Base-by-base conservation (phyloP, 2,888 invertebrate genomes). In the Epistrophe eligans region DNA sequence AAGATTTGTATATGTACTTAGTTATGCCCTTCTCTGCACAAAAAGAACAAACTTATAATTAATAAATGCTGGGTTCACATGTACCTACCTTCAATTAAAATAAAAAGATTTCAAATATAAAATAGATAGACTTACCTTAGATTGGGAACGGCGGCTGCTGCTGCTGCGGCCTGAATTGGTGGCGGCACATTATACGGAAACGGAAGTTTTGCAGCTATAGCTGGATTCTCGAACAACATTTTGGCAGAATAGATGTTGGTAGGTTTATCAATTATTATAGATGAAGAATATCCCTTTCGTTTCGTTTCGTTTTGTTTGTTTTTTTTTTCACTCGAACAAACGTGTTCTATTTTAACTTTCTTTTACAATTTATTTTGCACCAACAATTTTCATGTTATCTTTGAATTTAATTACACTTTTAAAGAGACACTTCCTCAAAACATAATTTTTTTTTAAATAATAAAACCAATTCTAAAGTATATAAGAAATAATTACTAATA, bases 141-240 rank as follows among this genome's bases (percentile, higher is more conserved):
- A 90, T 91, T 93, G 90, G 93, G 92, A 90, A 92, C 92, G 84
- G 92, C 92, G 60, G 92, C 91, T 73, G 92, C 91, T 24, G n/a
- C n/a, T 38, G 92, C 92, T 80, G 92, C 91, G 62, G 93, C 92
- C 90, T 93, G 92, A 73, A 95, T 94, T 89, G 96, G 96, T 92
- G 96, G 96, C 91, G 96, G 96, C 92, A 96, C 95, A 93, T 95
- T 95, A 93, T 95, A 96, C 90, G 95, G 95, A 93, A 94, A 95
- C 92, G 95, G 94, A 93, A 96, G 94, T 93, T 95, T 95, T 48
- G 93, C 93, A 90, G 93, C 93, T 91, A 95, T 94, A 89, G 94
- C 93, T 91, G 95, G 95, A 94, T 94, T 95, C 93, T 96, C 96
- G 93, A 96, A 96, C 93, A 96, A 94, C 96, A 96, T 96, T 89